Evolutionary conservation across 2,113 vertebrate species (phyloP).

Genomic region (Collichthys lucidus): DNA sequence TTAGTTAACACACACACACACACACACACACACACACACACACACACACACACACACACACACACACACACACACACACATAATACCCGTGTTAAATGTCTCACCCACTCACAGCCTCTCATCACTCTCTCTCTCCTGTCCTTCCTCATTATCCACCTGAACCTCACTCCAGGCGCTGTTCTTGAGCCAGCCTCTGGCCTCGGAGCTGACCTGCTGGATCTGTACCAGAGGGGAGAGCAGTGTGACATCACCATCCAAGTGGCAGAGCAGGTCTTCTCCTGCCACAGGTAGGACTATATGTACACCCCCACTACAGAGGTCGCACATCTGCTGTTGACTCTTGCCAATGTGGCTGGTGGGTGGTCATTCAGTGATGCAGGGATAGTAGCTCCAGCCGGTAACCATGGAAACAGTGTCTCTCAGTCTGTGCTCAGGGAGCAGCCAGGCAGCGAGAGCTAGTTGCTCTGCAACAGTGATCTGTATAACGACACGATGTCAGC

Average conservation of each 20-base stretch:
- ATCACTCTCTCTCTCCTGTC: background rate
- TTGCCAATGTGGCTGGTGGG: conserved; percentile 15
- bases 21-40: background rate
- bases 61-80: background rate
- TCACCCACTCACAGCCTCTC: background rate
- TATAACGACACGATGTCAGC: conserved; percentile 36
- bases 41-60: background rate
- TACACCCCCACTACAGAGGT: background rate
- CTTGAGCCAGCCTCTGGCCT: conserved; percentile 88
- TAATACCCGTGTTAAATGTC: background rate
- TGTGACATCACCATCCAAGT: conserved; percentile 91
- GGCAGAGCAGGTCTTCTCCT: conserved; percentile 88
- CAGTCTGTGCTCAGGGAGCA: conserved; percentile 31
- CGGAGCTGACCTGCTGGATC: conserved; percentile 88
- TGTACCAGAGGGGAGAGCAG: conserved; percentile 85
- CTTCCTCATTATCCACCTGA: conserved; percentile 9
- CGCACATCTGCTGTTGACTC: conserved; percentile 21
- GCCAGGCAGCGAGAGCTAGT: conserved; percentile 13
- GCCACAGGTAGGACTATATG: conserved; percentile 88
- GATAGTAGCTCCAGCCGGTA: conserved; percentile 52
- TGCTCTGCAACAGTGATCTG: conserved; percentile 54
- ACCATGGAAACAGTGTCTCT: conserved; percentile 72
- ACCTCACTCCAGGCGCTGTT: conserved; percentile 46
- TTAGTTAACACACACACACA: background rate
- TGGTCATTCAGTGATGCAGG: conserved; percentile 52